Percentiles rank a stretch among this genome's conserved stretches.
Conservation (phyloP, 2,113 vertebrate genomes). For the Hyaena hyaena region DNA sequence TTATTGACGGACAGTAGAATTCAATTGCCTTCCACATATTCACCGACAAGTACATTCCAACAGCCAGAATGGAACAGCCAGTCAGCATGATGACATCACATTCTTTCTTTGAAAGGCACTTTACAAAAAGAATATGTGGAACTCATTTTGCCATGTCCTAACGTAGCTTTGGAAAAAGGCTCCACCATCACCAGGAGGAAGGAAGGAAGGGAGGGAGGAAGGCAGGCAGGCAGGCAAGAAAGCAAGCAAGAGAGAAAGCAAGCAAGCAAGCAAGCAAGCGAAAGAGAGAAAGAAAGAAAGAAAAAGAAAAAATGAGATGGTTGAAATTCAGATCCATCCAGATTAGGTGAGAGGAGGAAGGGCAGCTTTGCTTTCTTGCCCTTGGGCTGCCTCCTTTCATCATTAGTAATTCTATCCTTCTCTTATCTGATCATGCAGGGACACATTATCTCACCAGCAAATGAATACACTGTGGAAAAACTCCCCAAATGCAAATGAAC, state of each 20-base stretch:
- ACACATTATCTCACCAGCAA: slow-evolving; percentile 15
- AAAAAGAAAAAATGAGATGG: neutral
- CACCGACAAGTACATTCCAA: neutral
- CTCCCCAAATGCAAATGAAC: slow-evolving; percentile 29
- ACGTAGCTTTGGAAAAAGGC: slow-evolving; percentile 1
- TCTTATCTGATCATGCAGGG: slow-evolving; percentile 29
- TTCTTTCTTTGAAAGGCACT: neutral
- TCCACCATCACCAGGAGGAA: neutral
- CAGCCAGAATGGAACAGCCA: neutral
- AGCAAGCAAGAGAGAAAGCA: neutral
- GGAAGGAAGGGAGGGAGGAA: neutral
- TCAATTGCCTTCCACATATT: neutral
- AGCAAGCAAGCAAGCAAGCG: neutral
- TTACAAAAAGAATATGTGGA: neutral
- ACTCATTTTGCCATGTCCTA: neutral
- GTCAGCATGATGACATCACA: neutral
- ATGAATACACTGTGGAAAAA: slow-evolving; percentile 13
- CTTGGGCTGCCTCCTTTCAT: neutral
- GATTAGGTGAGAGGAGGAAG: slow-evolving; percentile 34
- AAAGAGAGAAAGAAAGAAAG: too few species aligned
- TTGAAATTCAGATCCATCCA: slow-evolving; percentile 39
- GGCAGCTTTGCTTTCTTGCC: slow-evolving; percentile 11
- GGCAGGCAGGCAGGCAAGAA: neutral
- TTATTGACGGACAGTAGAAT: neutral
- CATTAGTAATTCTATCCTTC: slow-evolving; percentile 28